Base-by-base conservation (phyloP, 2,888 invertebrate species). In the Plemyria rubiginata region DNA sequence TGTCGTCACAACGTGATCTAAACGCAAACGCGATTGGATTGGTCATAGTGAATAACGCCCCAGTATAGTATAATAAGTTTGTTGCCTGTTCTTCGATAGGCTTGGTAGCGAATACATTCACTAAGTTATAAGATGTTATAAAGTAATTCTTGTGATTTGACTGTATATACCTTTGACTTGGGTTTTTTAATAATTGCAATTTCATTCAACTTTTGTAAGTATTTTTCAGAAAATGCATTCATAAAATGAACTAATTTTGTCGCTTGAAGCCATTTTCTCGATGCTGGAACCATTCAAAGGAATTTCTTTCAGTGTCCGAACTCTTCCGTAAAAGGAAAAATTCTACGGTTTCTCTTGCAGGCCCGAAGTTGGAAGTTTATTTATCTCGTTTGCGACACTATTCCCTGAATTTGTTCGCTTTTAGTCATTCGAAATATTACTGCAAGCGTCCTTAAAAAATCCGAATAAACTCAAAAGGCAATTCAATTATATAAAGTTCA, bases 361-460 rank as follows among this genome's bases (percentile, higher is more conserved):
- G 15, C 54, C 41, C 32, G 40, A 51, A 57, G 43, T 57, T 50
- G 43, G 51, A 28, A 54, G 56, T 50, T 57, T 57, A 57, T 49
- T 50, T 65, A 60, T 60, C 53, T 64, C 43, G 38, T 60, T 60
- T 57, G 60, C 29, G 49, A 57, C 60, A 48, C 16, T 48, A 38
- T 53, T 49, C 36, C 1, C 45, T 66, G 67, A 70, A 72, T 70
- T 74, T 67, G 65, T 70, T 66, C 63, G 72, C 66, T 70, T 73
- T 70, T 67, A 64, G 72, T 75, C 65, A 78, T 74, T 77, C 66
- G 70, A 77, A 58, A 66, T 70, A 73, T 69, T 70, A 63, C 65
- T 72, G 57, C 59, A 65, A 65, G 57, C 45, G 52, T 11, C 5
- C 38, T 32, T 36, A 59, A 56, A 28, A 48, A 61, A 53, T 63